A percentile compares a stretch with the other conserved stretches of the same genome.
Evolutionary conservation across 2,888 invertebrate species (phyloP).

Genomic region (Volucella inanis): DNA sequence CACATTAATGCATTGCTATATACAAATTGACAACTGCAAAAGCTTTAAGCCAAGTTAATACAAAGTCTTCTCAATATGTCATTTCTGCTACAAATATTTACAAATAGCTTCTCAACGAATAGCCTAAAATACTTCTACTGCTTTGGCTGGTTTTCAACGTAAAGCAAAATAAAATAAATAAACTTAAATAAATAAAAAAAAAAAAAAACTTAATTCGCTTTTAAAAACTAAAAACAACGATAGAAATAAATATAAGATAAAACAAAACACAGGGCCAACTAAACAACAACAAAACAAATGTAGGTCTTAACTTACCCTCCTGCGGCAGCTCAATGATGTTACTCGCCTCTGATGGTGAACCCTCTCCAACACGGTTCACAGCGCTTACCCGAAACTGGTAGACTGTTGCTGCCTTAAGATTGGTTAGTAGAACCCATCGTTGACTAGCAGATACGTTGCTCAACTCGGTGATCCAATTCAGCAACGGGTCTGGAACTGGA

Average conservation of each 20-base stretch:
- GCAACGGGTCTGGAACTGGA: slow-evolving; percentile 91
- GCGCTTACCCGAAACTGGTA: slow-evolving; percentile 99
- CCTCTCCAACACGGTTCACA: slow-evolving; percentile 97
- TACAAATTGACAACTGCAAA: slow-evolving; percentile 6
- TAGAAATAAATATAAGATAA: slow-evolving; percentile 18
- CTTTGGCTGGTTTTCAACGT: slow-evolving; percentile 47
- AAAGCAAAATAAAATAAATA: slow-evolving; percentile 55
- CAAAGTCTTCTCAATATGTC: slow-evolving; percentile 13
- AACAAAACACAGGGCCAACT: slow-evolving; percentile 60
- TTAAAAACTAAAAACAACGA: slow-evolving; percentile 59
- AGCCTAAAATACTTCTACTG: slow-evolving; percentile 46
- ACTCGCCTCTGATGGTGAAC: slow-evolving; percentile 94
- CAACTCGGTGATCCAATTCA: slow-evolving; percentile 94
- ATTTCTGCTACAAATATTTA: slow-evolving; percentile 66
- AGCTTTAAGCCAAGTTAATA: slow-evolving; percentile 14
- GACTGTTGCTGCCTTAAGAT: slow-evolving; percentile 95
- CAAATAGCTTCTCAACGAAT: slow-evolving; percentile 33
- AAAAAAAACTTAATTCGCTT: slow-evolving; percentile 44
- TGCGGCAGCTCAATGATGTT: slow-evolving; percentile 96
- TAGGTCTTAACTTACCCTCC: slow-evolving; percentile 89
- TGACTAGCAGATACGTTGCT: slow-evolving; percentile 92
- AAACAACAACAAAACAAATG: slow-evolving; percentile 46
- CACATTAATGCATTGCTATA: neutral
- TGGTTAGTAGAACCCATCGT: slow-evolving; percentile 91
- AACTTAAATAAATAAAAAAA: slow-evolving; percentile 12